A percentile compares a stretch with the other conserved stretches of the same genome.
phyloP scores from a whole-genome alignment of 2,888 invertebrate species.

The Plebejus argus region DNA sequence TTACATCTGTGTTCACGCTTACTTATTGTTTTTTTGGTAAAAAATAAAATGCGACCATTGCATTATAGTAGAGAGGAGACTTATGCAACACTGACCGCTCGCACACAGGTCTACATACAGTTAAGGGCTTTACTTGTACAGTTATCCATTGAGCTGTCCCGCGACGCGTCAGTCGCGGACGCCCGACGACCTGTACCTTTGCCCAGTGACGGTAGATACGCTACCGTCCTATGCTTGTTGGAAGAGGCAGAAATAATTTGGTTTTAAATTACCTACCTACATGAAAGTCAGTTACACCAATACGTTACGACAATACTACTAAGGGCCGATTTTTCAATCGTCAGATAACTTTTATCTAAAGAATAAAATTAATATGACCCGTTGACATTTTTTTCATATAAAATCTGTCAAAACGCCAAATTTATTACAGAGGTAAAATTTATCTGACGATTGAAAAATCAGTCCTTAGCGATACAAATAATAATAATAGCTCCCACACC shows the following conservation, averaged over 20 bases:
- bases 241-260: background rate
- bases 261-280: background rate
- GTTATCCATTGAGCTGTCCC: conserved; percentile 15
- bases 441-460: too few species aligned
- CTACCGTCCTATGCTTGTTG: background rate
- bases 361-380: too few species aligned
- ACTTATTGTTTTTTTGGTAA: background rate
- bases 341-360: too few species aligned
- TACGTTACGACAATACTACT: too few species aligned
- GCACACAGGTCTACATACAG: background rate
- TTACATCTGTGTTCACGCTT: too few species aligned
- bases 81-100: background rate
- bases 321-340: too few species aligned
- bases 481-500: too few species aligned
- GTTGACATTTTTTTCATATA: too few species aligned
- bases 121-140: conserved; percentile 13
- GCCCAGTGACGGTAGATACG: background rate
- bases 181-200: background rate
- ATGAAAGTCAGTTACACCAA: background rate
- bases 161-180: background rate
- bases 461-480: too few species aligned
- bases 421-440: too few species aligned
- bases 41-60: background rate
- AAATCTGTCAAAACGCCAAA: too few species aligned
- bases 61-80: background rate